phyloP scores from a whole-genome alignment of 2,113 vertebrate genomes.

The Prunella himalayana region DNA sequence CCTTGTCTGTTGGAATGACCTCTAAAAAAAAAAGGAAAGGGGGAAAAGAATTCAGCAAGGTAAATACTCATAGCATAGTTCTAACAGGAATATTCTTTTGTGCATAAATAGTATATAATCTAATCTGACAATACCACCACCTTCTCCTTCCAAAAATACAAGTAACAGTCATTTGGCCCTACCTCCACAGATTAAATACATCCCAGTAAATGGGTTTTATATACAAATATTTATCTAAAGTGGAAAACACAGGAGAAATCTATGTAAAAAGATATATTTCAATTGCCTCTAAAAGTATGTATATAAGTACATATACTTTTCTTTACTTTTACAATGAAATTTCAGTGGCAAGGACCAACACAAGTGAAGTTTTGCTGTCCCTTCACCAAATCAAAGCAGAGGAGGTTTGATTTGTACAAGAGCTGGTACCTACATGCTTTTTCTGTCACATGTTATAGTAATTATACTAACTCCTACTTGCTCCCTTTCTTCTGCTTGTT shows the following conservation, averaged over 20 bases:
- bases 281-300: not conserved
- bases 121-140: not conserved
- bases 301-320: not conserved
- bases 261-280: not conserved
- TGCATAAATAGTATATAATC: not conserved
- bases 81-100: not conserved
- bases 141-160: not conserved
- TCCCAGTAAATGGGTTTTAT: not conserved
- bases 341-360: not conserved
- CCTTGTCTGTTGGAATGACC: conserved; percentile 93
- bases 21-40: conserved; percentile 66
- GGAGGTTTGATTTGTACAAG: not conserved
- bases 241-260: not conserved
- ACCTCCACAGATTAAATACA: not conserved
- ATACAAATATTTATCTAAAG: not conserved
- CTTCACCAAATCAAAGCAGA: not conserved
- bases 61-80: not conserved
- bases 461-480: not conserved
- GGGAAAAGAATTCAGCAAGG: not conserved
- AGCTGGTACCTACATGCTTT: not conserved
- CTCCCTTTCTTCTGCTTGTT: not conserved
- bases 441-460: not conserved
- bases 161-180: not conserved
- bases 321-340: not conserved
- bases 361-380: not conserved